Conservation (phyloP, 1,140 invertebrate species). For the Apis mellifera region Amel_HAv3.1 CM009932.2:4505501-4506000, state of each 20-base stretch:
- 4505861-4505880: not conserved
- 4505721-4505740: not conserved
- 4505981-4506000: not conserved
- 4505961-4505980: not conserved
- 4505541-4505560: conserved; percentile 48
- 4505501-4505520: conserved; percentile 49
- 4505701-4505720: not conserved
- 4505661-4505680: too few species aligned
- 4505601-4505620: conserved; percentile 9
- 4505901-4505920: conserved; percentile 3
- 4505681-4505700: not conserved
- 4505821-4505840: not conserved
- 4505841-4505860: not conserved
- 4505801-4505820: not conserved
- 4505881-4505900: not conserved
- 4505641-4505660: not conserved
- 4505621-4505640: not conserved
- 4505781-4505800: conserved; percentile 11
- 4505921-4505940: not conserved
- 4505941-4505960: not conserved
- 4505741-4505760: conserved; percentile 28
- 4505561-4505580: conserved; percentile 61
- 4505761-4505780: conserved; percentile 31
- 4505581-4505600: conserved; percentile 67
- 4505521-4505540: conserved; percentile 46